Conservation (phyloP, 2,113 vertebrate species). For the Corydoras maculifer region DNA sequence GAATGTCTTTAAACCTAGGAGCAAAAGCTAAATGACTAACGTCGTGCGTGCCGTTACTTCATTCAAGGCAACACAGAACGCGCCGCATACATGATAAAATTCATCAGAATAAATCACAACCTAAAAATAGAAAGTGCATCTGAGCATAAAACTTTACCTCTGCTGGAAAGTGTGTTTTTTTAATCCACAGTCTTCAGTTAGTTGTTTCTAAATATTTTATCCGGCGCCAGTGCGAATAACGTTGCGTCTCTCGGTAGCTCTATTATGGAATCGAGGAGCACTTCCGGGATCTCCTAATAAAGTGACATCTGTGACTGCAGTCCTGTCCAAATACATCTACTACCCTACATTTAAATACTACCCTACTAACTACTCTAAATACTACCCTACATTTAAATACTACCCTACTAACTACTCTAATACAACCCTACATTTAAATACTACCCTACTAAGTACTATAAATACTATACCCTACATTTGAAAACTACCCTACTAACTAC, state of each 20-base stretch:
- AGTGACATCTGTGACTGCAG: conserved; percentile 57
- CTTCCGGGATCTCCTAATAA: conserved; percentile 90
- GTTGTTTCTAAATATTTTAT: conserved; percentile 28
- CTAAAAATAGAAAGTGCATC: not conserved
- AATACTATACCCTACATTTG: too few relatives aligned
- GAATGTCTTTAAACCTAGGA: too few relatives aligned
- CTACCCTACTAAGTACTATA: not conserved
- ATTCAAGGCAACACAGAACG: conserved; percentile 13
- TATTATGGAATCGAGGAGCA: conserved; percentile 65
- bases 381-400: not conserved
- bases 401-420: not conserved
- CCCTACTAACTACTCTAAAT: not conserved
- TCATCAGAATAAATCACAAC: not conserved
- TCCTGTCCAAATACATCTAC: conserved; percentile 3
- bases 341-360: not conserved
- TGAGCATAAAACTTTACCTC: conserved; percentile 23
- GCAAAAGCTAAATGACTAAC: too few relatives aligned
- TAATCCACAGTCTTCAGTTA: conserved; percentile 1
- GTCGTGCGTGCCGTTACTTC: not conserved
- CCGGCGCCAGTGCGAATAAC: conserved; percentile 34
- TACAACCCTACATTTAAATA: not conserved
- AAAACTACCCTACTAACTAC: too few relatives aligned
- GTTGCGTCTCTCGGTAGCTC: conserved; percentile 45
- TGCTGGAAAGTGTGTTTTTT: not conserved
- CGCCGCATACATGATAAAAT: conserved; percentile 1